Conservation (phyloP, 2,888 invertebrate species). For the Ichneumoninae sp. region DNA sequence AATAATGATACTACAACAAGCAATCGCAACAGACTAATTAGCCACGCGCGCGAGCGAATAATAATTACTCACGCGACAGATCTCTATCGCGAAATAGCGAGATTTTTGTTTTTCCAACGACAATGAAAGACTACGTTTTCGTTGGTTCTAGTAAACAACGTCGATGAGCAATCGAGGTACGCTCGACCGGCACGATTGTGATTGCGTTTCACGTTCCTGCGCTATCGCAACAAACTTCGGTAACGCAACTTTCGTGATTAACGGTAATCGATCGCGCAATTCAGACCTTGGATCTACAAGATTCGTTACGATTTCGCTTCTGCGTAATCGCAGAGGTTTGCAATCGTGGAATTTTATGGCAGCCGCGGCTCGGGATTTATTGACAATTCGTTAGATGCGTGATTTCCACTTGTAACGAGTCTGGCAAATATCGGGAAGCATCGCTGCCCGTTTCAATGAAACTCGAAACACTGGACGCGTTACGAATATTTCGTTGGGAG, state of each 20-base stretch:
- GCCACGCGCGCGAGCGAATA: background rate
- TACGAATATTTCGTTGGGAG: background rate
- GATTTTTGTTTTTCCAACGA: constrained; percentile 21
- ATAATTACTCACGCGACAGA: background rate
- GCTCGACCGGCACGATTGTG: background rate
- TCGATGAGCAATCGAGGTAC: background rate
- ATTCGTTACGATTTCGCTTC: constrained; percentile 7
- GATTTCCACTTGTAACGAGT: background rate
- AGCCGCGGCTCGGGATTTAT: background rate
- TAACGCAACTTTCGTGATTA: constrained; percentile 57
- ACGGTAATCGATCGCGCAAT: constrained; percentile 50
- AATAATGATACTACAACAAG: constrained; percentile 3
- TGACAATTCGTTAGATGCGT: background rate
- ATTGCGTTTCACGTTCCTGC: constrained; percentile 31
- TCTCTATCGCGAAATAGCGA: constrained; percentile 1
- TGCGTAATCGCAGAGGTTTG: background rate
- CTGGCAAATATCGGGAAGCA: background rate
- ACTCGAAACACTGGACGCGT: background rate
- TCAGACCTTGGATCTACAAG: constrained; percentile 10
- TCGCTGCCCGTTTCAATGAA: background rate
- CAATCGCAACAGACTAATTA: background rate
- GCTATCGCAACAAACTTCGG: constrained; percentile 46
- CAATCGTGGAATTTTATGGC: background rate
- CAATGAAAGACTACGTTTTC: constrained; percentile 24
- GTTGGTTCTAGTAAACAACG: background rate